A percentile compares a stretch with the other conserved stretches of the same genome.
These are phyloP conservation scores for Brachylomia viminalis DNA, from an alignment of 2,888 invertebrate genomes.

Conservation along the genomic window DNA sequence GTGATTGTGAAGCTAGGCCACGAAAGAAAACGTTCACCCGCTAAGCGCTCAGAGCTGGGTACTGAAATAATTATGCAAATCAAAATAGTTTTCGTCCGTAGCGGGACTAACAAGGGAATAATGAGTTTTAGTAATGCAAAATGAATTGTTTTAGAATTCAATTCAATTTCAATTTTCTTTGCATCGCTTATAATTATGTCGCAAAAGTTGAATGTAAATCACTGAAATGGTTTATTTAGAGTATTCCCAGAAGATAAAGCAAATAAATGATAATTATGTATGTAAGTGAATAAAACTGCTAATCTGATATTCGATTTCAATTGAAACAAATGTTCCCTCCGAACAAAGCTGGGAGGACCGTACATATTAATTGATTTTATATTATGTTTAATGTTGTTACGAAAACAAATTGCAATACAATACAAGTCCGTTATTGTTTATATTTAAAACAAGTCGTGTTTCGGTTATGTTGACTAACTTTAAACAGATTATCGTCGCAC, in stretches of 20 bases:
- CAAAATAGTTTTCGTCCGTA: conserved; percentile 35
- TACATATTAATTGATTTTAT: conserved; percentile 33
- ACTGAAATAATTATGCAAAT: conserved; percentile 44
- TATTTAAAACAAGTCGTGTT: conserved; percentile 2
- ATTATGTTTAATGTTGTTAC: conserved; percentile 3
- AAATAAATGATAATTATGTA: conserved; percentile 22
- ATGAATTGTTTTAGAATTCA: conserved; percentile 9
- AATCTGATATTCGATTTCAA: conserved; percentile 28
- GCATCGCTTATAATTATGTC: neutral
- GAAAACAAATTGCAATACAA: conserved; percentile 18
- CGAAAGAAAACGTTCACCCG: conserved; percentile 3
- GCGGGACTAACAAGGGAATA: conserved; percentile 28
- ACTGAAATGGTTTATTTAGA: neutral
- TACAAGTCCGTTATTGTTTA: conserved; percentile 5
- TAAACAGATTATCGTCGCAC: neutral
- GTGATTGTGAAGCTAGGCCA: conserved; percentile 28
- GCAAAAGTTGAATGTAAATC: conserved; percentile 22
- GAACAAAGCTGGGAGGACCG: neutral
- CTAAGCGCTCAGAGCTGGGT: neutral
- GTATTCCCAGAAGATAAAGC: neutral
- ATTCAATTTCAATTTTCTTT: conserved; percentile 24
- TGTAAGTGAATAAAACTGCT: conserved; percentile 10
- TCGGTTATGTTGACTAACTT: conserved; percentile 3
- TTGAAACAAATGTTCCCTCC: conserved; percentile 28
- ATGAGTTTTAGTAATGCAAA: conserved; percentile 26